Percentiles rank a stretch among this genome's conserved stretches.
Evolutionary conservation across 2,888 invertebrate species (phyloP).

Genomic region (Mesoligia furuncula): DNA sequence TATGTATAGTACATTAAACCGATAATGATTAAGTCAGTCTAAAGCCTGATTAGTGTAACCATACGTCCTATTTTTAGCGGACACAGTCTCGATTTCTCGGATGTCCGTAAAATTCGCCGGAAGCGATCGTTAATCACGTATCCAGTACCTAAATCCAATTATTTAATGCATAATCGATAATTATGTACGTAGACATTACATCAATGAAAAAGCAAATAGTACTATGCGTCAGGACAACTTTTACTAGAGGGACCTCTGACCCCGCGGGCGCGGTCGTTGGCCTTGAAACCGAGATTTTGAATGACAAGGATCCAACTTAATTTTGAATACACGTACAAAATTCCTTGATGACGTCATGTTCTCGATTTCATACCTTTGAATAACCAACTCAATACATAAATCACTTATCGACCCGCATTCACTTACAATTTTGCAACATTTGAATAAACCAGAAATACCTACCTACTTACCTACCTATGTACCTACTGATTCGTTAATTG

Average conservation of each 20-base stretch:
- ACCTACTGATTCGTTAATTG: conserved; percentile 37
- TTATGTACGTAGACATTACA: neutral
- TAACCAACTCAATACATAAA: conserved; percentile 27
- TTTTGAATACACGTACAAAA: conserved; percentile 19
- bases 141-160: conserved; percentile 24
- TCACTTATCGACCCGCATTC: conserved; percentile 55
- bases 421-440: conserved; percentile 57
- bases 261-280: conserved; percentile 56
- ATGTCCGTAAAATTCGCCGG: conserved; percentile 51
- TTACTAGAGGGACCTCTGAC: conserved; percentile 58
- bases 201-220: neutral
- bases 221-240: conserved; percentile 28
- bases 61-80: conserved; percentile 42
- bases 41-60: conserved; percentile 34
- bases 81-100: conserved; percentile 62
- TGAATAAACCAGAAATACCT: conserved; percentile 38
- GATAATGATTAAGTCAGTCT: conserved; percentile 28
- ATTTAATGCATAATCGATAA: conserved; percentile 8
- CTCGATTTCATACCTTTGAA: conserved; percentile 9
- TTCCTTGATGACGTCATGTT: conserved; percentile 24
- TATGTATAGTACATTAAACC: neutral
- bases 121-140: conserved; percentile 26
- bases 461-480: too few species aligned
- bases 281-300: conserved; percentile 57
- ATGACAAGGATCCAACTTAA: conserved; percentile 31